Evolutionary conservation across 2,888 invertebrate genomes (phyloP), one percentile per base, ranked within the genome.

Genomic region (Athalia rosae): DNA sequence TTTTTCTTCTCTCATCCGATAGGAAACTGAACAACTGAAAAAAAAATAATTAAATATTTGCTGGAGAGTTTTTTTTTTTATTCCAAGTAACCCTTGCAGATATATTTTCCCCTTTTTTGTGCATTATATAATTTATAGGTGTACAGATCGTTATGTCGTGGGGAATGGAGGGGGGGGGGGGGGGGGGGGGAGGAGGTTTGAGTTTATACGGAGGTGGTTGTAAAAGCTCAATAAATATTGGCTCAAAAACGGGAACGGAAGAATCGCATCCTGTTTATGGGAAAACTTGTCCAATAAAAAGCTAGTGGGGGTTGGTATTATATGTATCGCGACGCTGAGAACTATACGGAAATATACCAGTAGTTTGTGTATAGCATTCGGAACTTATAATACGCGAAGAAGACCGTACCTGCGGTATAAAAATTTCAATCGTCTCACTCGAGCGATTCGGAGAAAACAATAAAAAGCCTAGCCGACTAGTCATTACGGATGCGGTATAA

Each of bases 241-340:
- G 73, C 80, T 78, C 81, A 78, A 80, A 81, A 82, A 81, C 77
- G 80, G 78, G 76, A 76, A 74, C 56, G 62, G 61, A 74, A 62
- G 59, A 59, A 79, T 76, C 80, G 80, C 59, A 78, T 80, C 79
- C 79, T 80, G 83, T 84, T 84, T 84, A 82, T 80, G 80, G 77
- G 80, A 63, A 80, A 84, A 84, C 79, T 84, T 84, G 79, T 77
- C 78, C 80, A 82, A 83, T 84, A 82, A 84, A 84, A 83, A 74
- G 79, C 76, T 77, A 80, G 80, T 63, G 8, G 62, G n/a, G 50
- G 15, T 13, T 53, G 53, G 53, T 4, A 53, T 11, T 7, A 9
- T 62, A 62, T 53, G 41, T 67, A 67, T 50, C 48, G 67, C 50
- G 66, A 66, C 28, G 45, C 63, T 13, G 67, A 8, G n/a, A 15